These are phyloP conservation scores for Falco concolor DNA, from an alignment of 2,797 vertebrate genomes.

Conservation along the genomic window DNA sequence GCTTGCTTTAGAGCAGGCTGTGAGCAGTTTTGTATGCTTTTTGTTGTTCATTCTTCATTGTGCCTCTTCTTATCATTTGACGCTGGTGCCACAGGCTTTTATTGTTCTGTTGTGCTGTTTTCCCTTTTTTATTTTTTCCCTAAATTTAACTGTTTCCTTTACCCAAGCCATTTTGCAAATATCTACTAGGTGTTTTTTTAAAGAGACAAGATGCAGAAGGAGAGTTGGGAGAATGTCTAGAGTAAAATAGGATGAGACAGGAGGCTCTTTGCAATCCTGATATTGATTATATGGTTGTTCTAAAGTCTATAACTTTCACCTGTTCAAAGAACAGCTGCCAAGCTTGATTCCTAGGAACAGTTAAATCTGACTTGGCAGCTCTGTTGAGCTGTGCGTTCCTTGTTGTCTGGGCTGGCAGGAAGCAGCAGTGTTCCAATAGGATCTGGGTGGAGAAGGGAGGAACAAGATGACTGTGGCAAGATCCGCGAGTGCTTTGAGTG, in stretches of 20 bases:
- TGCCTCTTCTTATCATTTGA: background rate
- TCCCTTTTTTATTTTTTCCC: background rate
- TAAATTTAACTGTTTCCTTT: background rate
- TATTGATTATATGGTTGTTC: background rate
- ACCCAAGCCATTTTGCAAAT: background rate
- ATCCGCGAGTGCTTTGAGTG: background rate
- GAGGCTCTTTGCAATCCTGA: background rate
- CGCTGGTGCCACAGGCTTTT: conserved; percentile 4
- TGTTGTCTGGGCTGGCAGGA: background rate
- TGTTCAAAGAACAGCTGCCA: background rate
- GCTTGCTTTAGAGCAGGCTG: background rate
- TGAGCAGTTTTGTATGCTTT: background rate
- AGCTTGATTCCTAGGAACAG: background rate
- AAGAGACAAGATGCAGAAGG: background rate
- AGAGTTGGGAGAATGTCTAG: background rate
- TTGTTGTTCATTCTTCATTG: background rate
- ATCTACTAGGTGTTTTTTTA: background rate
- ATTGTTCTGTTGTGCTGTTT: background rate
- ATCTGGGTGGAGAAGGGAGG: background rate
- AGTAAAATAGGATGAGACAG: background rate
- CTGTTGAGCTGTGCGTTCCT: background rate
- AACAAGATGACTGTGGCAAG: background rate
- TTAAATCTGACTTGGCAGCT: background rate
- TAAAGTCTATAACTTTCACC: background rate
- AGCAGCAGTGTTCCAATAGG: background rate